Evolutionary conservation across 1,140 invertebrate species (phyloP), one percentile per base, ranked within the genome.

Genomic region (Hirudo medicinalis): DNA sequence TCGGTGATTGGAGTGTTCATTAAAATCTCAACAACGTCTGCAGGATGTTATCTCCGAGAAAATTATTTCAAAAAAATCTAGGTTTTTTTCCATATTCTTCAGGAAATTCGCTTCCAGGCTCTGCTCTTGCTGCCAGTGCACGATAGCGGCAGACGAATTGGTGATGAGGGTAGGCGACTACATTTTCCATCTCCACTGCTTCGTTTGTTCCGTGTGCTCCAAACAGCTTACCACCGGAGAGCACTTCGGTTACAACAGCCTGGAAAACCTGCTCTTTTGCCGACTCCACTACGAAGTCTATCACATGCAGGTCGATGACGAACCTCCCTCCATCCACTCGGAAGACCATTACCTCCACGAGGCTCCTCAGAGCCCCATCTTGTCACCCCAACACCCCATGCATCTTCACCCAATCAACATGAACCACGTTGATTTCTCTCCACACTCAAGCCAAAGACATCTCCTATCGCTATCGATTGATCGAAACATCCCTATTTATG

Each of bases 141-240:
- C 88, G 75, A 84, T 96, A 77, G 88, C 89, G 19, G 88, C 91
- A n/a, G 89, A 89, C 75, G 92, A 95, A 83, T 84, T 97, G 84
- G 92, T 95, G 77, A 95, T 94, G 91, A 82, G 91, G 74, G 91
- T 91, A 0, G 82, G 89, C 40, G 78, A 79, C 36, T 90, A 91
- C 75, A 91, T 94, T 63, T 96, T 91, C 81, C 92, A 96, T 81
- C 85, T 93, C 67, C 87, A 89, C 72, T 96, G 92, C 83, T 96
- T 96, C 84, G 89, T 88, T 2, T 96, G 92, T 79, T 87, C 88
- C 25, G 76, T 89, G 69, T 95, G 93, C 82, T 88, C 90, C 70
- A 78, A 80, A 57, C 79, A 81, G 36, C 78, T 86, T n/a, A 81
- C 80, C 29, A 83, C 85, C 67, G 86, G 93, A 40, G 92, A 95